Percentiles rank a stretch among this genome's conserved stretches.
phyloP scores from a whole-genome alignment of 2,113 vertebrate species.

The Phaethon lepturus region DNA sequence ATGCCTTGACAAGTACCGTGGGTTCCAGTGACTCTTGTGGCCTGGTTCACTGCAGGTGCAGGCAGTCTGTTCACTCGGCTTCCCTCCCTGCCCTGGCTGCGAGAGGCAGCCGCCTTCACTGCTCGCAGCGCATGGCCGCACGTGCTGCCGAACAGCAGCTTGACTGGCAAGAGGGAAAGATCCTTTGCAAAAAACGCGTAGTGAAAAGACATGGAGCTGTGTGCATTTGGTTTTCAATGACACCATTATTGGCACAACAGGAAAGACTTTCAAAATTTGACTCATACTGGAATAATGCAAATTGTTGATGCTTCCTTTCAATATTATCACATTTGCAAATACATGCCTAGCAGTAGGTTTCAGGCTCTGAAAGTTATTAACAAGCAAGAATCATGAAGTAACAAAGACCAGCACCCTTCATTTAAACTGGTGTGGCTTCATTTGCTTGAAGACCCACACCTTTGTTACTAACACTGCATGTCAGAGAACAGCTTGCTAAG shows the following conservation, averaged over 20 bases:
- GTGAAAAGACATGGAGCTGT: not conserved
- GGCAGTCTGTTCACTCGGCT: not conserved
- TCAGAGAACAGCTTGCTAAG: not conserved
- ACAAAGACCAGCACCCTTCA: not conserved
- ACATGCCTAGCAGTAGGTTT: not conserved
- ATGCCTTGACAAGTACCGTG: not conserved
- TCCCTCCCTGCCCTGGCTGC: rapidly evolving
- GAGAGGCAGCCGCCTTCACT: not conserved
- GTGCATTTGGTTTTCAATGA: not conserved
- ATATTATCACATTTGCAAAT: not conserved
- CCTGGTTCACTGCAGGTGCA: not conserved
- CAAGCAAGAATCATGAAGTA: not conserved
- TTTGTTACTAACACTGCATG: rapidly evolving
- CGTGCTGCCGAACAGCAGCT: not conserved
- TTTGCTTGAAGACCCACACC: not conserved
- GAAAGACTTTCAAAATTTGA: not conserved
- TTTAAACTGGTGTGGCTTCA: not conserved
- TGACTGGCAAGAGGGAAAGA: not conserved
- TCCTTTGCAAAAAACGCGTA: not conserved
- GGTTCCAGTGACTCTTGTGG: too few species aligned
- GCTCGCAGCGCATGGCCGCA: rapidly evolving
- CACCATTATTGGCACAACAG: not conserved
- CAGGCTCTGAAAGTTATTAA: not conserved
- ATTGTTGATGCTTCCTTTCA: not conserved
- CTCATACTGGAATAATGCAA: not conserved